Evolutionary conservation across 2,888 invertebrate species (phyloP).

Genomic region (Scrobipalpa costella): DNA sequence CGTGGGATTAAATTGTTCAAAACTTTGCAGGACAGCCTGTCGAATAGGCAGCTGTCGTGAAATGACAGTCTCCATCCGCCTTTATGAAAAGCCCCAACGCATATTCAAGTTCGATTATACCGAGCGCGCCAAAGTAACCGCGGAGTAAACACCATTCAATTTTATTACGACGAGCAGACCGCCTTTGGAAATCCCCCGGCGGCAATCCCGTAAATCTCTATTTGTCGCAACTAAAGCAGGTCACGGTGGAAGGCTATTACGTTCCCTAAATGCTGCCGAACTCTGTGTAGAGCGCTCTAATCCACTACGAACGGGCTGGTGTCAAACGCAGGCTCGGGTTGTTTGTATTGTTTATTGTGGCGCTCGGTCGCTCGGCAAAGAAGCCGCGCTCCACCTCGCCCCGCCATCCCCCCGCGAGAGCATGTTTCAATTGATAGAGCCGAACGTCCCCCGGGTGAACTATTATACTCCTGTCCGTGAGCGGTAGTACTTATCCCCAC

Average conservation of each 20-base stretch:
- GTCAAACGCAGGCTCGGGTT: conserved; percentile 79
- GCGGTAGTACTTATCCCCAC: conserved; percentile 54
- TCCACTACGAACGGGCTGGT: conserved; percentile 78
- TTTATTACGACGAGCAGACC: conserved; percentile 69
- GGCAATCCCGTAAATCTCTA: conserved; percentile 79
- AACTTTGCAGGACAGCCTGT: conserved; percentile 62
- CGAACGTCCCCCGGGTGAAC: conserved; percentile 55
- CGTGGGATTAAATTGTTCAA: conserved; percentile 68
- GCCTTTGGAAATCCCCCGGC: conserved; percentile 64
- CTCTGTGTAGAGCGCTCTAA: conserved; percentile 77
- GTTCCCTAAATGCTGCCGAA: conserved; percentile 79
- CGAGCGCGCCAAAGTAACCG: conserved; percentile 52
- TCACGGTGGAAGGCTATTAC: conserved; percentile 79
- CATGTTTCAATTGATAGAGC: conserved; percentile 73
- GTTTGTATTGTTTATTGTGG: conserved; percentile 82
- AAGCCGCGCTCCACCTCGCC: conserved; percentile 54
- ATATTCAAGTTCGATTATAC: conserved; percentile 37
- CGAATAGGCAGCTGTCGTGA: conserved; percentile 55
- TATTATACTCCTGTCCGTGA: conserved; percentile 60
- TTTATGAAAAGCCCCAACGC: conserved; percentile 40
- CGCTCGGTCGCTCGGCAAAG: conserved; percentile 65
- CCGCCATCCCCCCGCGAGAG: conserved; percentile 42
- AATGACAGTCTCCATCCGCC: conserved; percentile 51
- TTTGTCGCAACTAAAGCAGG: conserved; percentile 81
- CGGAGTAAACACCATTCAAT: conserved; percentile 73